Conservation (phyloP, 2,797 vertebrate species). For the Anabacerthia variegaticeps region DNA sequence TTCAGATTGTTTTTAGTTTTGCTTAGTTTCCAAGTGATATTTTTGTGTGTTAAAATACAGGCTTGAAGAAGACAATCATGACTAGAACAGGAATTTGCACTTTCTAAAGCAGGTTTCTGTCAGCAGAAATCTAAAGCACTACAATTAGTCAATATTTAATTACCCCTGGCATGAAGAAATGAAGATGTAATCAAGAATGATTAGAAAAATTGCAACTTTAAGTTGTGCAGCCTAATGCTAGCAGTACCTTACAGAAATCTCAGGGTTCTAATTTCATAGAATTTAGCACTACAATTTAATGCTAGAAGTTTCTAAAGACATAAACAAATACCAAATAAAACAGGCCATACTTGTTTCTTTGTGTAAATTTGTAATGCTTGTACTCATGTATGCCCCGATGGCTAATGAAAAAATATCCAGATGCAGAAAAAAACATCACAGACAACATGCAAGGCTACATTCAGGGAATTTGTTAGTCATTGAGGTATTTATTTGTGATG, state of each 20-base stretch:
- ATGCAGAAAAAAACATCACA: background rate
- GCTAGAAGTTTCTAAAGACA: background rate
- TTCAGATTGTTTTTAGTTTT: background rate
- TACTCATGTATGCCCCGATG: background rate
- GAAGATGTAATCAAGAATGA: conserved; percentile 53
- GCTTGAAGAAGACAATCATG: background rate
- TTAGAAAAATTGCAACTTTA: conserved; percentile 33
- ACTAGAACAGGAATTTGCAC: background rate
- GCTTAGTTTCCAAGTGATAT: background rate
- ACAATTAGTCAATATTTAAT: conserved; percentile 47
- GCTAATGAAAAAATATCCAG: background rate
- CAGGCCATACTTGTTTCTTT: background rate
- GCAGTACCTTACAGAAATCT: background rate
- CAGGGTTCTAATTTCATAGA: background rate
- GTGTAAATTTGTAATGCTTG: background rate
- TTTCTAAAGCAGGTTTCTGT: conserved; percentile 14
- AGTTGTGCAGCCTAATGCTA: background rate
- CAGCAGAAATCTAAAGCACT: conserved; percentile 39
- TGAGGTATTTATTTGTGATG: background rate
- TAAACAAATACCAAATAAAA: background rate
- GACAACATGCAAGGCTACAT: background rate
- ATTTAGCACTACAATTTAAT: background rate
- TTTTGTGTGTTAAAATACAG: conserved; percentile 4
- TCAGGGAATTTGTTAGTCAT: background rate
- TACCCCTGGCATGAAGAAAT: conserved; percentile 7